Conservation (phyloP, 1,140 invertebrate species). For the Plodia interpunctella region DNA sequence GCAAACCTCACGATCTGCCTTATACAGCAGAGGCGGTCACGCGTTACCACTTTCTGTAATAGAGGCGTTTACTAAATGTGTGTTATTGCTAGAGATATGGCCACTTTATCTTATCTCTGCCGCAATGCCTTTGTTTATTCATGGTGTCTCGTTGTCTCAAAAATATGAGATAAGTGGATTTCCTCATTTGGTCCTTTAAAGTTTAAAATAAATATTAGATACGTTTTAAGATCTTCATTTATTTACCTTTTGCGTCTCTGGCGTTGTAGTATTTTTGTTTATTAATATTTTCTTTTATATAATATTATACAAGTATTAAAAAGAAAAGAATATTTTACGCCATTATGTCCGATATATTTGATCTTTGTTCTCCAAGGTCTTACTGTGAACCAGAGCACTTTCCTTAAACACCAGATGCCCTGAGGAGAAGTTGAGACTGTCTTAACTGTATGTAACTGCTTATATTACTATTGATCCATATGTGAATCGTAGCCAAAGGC, state of each 20-base stretch:
- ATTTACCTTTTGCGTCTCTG: too few relatives aligned
- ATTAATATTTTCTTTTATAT: too few relatives aligned
- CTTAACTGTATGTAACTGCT: not conserved
- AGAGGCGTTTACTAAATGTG: conserved; percentile 6
- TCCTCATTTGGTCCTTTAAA: not conserved
- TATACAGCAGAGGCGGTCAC: conserved; percentile 40
- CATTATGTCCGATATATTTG: too few relatives aligned
- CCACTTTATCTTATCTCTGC: conserved; percentile 2
- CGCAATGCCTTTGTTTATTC: conserved; percentile 4
- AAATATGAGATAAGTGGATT: not conserved
- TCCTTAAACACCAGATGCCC: not conserved
- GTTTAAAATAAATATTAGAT: too few relatives aligned
- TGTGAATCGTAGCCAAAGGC: conserved; percentile 1
- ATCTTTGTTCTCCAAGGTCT: not conserved
- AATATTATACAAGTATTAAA: too few relatives aligned
- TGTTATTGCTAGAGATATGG: conserved; percentile 9
- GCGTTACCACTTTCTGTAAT: conserved; percentile 31
- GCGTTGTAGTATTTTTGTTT: too few relatives aligned
- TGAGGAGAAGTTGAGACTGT: not conserved
- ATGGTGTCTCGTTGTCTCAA: not conserved
- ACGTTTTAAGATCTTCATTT: too few relatives aligned
- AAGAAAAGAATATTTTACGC: too few relatives aligned
- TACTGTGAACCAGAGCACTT: not conserved
- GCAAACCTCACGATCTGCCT: conserved; percentile 42
- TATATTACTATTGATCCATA: conserved; percentile 2